Evolutionary conservation across 2,113 vertebrate species (phyloP).

Genomic region (Terrapene triunguis): DNA sequence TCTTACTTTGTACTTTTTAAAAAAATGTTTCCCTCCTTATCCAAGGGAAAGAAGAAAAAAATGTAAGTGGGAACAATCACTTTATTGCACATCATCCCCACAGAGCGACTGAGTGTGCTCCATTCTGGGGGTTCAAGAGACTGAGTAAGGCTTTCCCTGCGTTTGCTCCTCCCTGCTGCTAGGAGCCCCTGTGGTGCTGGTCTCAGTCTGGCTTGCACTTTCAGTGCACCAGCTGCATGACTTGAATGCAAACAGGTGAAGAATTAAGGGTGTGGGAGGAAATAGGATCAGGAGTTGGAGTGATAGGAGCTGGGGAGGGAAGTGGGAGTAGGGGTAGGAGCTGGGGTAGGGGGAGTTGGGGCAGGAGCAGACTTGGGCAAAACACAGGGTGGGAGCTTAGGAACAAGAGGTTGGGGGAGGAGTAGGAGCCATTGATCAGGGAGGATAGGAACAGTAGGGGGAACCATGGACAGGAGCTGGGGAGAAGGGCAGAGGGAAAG

Average conservation of each 20-base stretch:
- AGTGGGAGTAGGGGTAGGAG: not conserved
- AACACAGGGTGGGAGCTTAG: not conserved
- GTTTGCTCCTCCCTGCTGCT: not conserved
- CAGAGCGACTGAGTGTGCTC: not conserved
- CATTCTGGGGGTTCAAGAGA: accelerated
- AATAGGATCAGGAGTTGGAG: not conserved
- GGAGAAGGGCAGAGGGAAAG: not conserved
- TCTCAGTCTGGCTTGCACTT: not conserved
- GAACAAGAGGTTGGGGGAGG: not conserved
- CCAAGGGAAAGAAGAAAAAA: not conserved
- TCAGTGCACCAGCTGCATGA: too few relatives aligned
- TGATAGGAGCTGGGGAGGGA: not conserved
- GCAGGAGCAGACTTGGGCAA: not conserved
- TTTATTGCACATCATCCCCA: not conserved
- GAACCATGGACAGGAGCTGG: not conserved
- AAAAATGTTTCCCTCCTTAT: not conserved
- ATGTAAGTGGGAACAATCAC: accelerated
- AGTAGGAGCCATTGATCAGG: not conserved
- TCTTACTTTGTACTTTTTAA: accelerated
- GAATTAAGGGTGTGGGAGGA: not conserved
- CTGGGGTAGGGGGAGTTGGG: accelerated
- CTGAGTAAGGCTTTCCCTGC: accelerated
- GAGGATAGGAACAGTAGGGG: not conserved
- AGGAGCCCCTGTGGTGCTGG: not conserved
- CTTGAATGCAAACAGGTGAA: not conserved